phyloP scores from a whole-genome alignment of 2,113 vertebrate genomes.

The Candoia aspera region DNA sequence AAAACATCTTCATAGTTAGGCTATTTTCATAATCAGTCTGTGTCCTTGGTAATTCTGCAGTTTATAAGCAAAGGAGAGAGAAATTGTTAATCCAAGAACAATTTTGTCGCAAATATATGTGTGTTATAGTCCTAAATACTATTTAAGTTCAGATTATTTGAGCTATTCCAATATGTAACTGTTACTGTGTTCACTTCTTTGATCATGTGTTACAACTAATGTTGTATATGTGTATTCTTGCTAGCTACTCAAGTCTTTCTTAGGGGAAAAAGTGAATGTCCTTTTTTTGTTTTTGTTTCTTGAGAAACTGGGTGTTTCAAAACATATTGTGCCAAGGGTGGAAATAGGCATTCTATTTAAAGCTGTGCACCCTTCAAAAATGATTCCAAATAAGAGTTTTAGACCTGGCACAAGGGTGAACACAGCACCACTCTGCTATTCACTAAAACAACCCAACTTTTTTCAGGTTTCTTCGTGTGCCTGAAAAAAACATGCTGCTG shows the following conservation, averaged over 20 bases:
- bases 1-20: constrained; percentile 94
- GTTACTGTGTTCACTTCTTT: constrained; percentile 54
- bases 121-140: constrained; percentile 39
- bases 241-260: constrained; percentile 27
- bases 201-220: constrained; percentile 51
- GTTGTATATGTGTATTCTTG: constrained; percentile 20
- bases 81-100: constrained; percentile 36
- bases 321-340: constrained; percentile 24
- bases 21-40: constrained; percentile 94
- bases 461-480: background rate
- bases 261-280: constrained; percentile 33
- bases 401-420: background rate
- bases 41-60: constrained; percentile 89
- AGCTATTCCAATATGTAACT: constrained; percentile 42
- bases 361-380: background rate
- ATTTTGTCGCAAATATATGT: constrained; percentile 41
- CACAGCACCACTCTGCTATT: background rate
- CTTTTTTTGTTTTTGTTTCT: constrained; percentile 19
- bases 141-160: constrained; percentile 46
- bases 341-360: background rate
- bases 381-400: background rate
- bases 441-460: background rate
- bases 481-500: background rate
- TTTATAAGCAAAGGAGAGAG: constrained; percentile 30
- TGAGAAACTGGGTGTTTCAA: constrained; percentile 35